Conservation (phyloP, 2,113 vertebrate genomes). For the Girardinichthys multiradiatus region DNA sequence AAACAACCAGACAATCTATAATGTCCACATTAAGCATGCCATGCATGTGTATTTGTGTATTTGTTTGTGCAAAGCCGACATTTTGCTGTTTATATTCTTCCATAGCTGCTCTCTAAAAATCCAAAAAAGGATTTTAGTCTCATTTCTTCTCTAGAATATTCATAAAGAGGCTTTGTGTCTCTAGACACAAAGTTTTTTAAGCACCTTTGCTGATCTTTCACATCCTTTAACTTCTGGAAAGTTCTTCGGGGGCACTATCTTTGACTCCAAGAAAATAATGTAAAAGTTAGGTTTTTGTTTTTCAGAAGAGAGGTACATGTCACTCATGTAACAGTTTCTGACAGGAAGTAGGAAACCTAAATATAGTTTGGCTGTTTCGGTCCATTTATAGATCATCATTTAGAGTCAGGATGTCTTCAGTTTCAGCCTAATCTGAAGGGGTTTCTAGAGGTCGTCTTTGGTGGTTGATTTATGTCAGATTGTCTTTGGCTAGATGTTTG, state of each 20-base stretch:
- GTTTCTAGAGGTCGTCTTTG: neutral
- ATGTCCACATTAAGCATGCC: constrained; percentile 26
- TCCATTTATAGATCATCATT: neutral
- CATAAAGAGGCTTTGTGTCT: constrained; percentile 12
- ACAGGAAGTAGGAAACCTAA: neutral
- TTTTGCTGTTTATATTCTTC: constrained; percentile 51
- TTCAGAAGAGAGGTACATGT: neutral
- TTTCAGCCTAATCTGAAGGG: neutral
- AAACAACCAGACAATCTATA: constrained; percentile 4
- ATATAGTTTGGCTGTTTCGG: no score
- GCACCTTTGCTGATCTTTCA: constrained; percentile 20
- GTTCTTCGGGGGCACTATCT: no score
- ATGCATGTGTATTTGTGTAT: constrained; percentile 26
- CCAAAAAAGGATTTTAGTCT: constrained; percentile 51
- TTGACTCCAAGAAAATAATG: no score
- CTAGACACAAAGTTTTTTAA: constrained; percentile 36
- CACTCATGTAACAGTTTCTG: neutral
- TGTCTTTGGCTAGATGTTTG: no score
- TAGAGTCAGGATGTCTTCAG: neutral
- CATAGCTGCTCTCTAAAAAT: constrained; percentile 31
- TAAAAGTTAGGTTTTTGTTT: neutral
- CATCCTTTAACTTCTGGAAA: neutral
- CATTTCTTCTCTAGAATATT: neutral
- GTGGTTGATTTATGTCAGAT: no score
- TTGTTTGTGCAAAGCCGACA: constrained; percentile 49